Conservation (phyloP, 2,113 vertebrate genomes). For the Mesoclemmys tuberculata region DNA sequence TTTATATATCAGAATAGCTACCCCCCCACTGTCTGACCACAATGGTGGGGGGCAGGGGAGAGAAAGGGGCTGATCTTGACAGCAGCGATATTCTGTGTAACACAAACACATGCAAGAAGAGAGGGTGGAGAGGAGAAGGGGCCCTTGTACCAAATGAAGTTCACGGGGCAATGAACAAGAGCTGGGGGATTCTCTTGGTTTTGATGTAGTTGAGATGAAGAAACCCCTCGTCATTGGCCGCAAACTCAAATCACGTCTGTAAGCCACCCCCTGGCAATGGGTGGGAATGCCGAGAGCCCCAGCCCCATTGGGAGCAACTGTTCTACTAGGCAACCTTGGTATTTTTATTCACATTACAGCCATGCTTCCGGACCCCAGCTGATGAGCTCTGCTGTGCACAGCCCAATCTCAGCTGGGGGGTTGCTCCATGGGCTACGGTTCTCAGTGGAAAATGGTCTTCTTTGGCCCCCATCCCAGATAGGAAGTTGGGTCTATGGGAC, state of each 20-base stretch:
- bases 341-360: no score
- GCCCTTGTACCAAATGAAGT: neutral
- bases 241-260: neutral
- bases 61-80: neutral
- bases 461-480: neutral
- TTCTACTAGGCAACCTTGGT: neutral
- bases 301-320: neutral
- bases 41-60: rapidly evolving
- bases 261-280: no score
- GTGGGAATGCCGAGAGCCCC: neutral
- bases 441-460: neutral
- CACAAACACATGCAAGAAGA: neutral
- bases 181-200: neutral
- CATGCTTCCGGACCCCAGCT: no score
- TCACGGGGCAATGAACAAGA: neutral
- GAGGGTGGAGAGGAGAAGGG: neutral
- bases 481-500: no score
- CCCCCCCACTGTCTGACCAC: neutral
- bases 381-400: no score
- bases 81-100: rapidly evolving
- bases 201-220: neutral
- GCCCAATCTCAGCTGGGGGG: neutral
- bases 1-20: neutral
- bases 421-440: neutral
- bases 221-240: neutral